Evolutionary conservation across 2,888 invertebrate genomes (phyloP).

Genomic region (Cinara cedri): DNA sequence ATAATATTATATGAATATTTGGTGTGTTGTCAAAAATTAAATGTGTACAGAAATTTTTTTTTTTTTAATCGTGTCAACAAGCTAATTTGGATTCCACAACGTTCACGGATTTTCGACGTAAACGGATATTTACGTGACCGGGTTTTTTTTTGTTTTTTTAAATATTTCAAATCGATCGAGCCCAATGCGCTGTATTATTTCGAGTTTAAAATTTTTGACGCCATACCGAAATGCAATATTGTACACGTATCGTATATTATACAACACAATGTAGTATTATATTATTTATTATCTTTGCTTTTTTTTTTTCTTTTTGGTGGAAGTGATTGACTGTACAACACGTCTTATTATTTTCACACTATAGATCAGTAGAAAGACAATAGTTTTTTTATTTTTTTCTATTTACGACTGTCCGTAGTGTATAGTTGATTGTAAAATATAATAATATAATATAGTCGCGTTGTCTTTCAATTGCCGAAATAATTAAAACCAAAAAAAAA

Average conservation of each 20-base stretch:
- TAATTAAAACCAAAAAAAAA: no score
- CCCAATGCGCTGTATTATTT: not conserved
- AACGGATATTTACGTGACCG: no score
- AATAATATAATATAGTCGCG: not conserved
- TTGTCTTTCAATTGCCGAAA: not conserved
- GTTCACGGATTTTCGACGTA: no score
- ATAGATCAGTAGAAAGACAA: not conserved
- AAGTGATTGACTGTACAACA: slow-evolving; percentile 8
- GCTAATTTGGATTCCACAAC: no score
- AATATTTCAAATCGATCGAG: not conserved
- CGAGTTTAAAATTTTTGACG: no score
- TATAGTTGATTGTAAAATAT: not conserved
- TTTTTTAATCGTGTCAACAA: no score
- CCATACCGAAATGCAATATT: not conserved
- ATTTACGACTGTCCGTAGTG: not conserved
- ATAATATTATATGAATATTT: no score
- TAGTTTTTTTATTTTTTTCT: not conserved
- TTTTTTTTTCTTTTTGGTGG: slow-evolving; percentile 15
- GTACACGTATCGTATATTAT: not conserved
- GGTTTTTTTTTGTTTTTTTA: no score
- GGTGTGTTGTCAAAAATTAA: no score
- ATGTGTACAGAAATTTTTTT: no score
- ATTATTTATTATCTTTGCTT: slow-evolving; percentile 12
- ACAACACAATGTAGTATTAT: no score
- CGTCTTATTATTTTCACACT: slow-evolving; percentile 13